Conservation (phyloP, 2,797 vertebrate genomes). For the Oceanodroma leucorhoa region DNA sequence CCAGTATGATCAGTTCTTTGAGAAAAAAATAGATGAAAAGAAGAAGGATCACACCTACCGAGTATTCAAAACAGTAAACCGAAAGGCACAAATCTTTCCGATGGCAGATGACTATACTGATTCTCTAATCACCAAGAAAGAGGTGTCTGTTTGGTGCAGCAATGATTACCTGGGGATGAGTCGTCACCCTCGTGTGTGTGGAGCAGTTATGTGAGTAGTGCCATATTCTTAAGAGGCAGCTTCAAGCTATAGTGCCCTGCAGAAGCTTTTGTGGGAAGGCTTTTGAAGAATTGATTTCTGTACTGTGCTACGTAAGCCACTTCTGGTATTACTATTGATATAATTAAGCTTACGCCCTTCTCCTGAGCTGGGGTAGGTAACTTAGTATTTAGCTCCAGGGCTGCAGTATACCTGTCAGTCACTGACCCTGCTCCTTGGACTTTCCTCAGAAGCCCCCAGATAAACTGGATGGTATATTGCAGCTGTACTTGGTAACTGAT, state of each 20-base stretch:
- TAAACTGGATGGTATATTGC: background rate
- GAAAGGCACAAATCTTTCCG: constrained; percentile 84
- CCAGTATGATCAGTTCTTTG: constrained; percentile 91
- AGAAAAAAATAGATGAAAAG: constrained; percentile 90
- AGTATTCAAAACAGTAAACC: constrained; percentile 93
- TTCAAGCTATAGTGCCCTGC: background rate
- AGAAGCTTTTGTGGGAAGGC: background rate
- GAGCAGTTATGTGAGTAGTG: constrained; percentile 85
- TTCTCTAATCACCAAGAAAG: constrained; percentile 83
- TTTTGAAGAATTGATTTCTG: background rate
- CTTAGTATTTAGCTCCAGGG: background rate
- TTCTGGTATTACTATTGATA: background rate
- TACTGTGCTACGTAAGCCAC: background rate
- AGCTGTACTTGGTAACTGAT: background rate
- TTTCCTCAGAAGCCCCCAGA: background rate
- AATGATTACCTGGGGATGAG: constrained; percentile 97
- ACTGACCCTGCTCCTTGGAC: background rate
- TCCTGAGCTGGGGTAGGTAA: background rate
- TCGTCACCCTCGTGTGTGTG: constrained; percentile 86
- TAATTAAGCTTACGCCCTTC: background rate
- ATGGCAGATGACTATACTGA: constrained; percentile 89
- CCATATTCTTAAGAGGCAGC: background rate
- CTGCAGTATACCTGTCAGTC: background rate
- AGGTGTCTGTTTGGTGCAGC: constrained; percentile 95
- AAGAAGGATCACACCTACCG: constrained; percentile 90